Percentiles rank a stretch among this genome's conserved stretches.
These are phyloP conservation scores for Lophotriccus pileatus DNA, from an alignment of 2,797 vertebrate species.

Conservation along the genomic window DNA sequence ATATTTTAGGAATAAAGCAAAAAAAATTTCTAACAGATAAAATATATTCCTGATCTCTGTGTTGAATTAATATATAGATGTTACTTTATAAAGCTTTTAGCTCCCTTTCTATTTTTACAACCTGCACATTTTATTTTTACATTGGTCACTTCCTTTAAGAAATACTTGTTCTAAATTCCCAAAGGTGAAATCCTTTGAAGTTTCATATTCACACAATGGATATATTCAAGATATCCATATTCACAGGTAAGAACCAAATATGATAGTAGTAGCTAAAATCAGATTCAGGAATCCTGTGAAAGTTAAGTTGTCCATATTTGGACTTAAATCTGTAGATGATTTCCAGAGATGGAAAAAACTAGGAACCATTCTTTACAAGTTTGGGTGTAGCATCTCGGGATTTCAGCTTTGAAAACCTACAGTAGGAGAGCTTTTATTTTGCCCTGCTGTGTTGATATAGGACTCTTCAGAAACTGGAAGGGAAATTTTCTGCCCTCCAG, in stretches of 20 bases:
- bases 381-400: neutral
- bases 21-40: neutral
- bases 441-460: neutral
- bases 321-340: neutral
- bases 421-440: accelerated
- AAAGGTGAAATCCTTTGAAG: neutral
- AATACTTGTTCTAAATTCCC: neutral
- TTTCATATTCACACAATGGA: neutral
- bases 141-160: neutral
- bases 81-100: neutral
- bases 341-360: neutral
- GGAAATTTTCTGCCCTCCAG: neutral
- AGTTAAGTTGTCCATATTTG: neutral
- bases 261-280: neutral
- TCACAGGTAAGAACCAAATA: neutral
- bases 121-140: neutral
- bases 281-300: neutral
- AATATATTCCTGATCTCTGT: neutral
- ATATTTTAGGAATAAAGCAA: neutral
- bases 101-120: neutral
- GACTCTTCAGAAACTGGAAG: neutral
- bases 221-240: neutral
- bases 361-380: accelerated
- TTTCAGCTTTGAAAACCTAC: neutral
- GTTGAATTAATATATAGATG: neutral